Conservation (phyloP, 92 coral and sea anemone genomes). For the Umimayanthus kanabou region DNA sequence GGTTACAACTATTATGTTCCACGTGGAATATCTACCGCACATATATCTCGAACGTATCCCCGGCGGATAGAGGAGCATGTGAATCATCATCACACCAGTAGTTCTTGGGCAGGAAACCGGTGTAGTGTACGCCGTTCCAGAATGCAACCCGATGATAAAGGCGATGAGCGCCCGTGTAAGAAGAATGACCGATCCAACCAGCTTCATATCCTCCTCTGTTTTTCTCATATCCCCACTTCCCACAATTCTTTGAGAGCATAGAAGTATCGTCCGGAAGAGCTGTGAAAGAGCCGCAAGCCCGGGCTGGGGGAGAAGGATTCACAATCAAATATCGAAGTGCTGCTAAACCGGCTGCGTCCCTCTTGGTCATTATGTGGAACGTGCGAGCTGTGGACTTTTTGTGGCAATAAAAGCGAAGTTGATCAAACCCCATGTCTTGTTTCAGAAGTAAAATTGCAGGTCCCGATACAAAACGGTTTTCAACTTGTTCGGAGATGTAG, state of each 20-base stretch:
- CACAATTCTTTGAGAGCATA: background rate
- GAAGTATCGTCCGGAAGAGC: constrained; percentile 24
- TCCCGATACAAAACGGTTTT: background rate
- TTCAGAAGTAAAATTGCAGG: background rate
- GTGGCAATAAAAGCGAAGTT: constrained; percentile 26
- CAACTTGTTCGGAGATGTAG: constrained; percentile 10
- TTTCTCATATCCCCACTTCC: background rate
- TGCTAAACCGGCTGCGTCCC: background rate
- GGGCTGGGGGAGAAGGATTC: background rate
- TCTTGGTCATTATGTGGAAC: constrained; percentile 35
- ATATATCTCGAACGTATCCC: constrained; percentile 20
- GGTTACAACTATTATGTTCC: background rate
- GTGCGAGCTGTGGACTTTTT: constrained; percentile 22
- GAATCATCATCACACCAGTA: constrained; percentile 24
- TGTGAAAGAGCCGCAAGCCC: constrained; percentile 31
- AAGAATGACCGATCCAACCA: background rate
- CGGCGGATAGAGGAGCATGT: background rate
- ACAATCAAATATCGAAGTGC: constrained; percentile 11
- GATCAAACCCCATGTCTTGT: constrained; percentile 24
- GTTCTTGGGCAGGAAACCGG: background rate
- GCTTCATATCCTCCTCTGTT: background rate
- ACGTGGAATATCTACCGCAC: background rate
- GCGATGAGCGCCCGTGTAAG: background rate
- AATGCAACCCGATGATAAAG: constrained; percentile 13
- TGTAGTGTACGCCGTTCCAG: background rate